A percentile compares a stretch with the other conserved stretches of the same genome.
phyloP scores from a whole-genome alignment of 1,140 invertebrate genomes.

The Euura lappo region DNA sequence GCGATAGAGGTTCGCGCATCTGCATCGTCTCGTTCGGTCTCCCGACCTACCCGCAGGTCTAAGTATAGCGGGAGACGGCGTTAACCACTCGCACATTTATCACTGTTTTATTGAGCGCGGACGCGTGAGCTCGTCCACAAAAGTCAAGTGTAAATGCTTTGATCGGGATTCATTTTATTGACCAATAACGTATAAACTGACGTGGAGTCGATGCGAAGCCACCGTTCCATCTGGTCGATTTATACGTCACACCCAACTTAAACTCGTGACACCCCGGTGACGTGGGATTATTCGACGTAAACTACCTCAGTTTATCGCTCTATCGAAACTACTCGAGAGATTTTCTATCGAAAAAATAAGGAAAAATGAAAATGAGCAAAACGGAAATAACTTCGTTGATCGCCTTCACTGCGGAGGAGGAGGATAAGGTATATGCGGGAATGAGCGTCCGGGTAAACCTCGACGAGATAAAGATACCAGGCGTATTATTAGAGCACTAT shows the following conservation, averaged over 20 bases:
- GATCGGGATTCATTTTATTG: not conserved
- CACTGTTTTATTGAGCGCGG: constrained; percentile 8
- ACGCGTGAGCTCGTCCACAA: not conserved
- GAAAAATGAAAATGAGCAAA: too few relatives aligned
- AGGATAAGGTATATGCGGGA: too few relatives aligned
- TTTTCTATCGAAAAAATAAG: too few relatives aligned
- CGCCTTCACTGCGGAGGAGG: too few relatives aligned
- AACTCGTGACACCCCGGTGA: too few relatives aligned
- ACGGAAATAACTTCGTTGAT: too few relatives aligned
- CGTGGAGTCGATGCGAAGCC: not conserved
- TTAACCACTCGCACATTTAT: constrained; percentile 1
- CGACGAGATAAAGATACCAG: constrained; percentile 23
- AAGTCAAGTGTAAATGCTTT: not conserved
- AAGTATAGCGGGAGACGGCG: not conserved
- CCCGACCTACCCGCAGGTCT: not conserved
- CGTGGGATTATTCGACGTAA: too few relatives aligned
- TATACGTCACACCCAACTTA: not conserved
- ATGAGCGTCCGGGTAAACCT: too few relatives aligned
- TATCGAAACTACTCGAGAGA: too few relatives aligned
- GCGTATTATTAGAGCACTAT: constrained; percentile 26
- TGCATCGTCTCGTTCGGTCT: not conserved
- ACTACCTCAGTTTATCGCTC: too few relatives aligned
- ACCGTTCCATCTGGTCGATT: not conserved
- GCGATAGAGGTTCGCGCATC: too few relatives aligned
- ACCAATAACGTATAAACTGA: not conserved